These are phyloP conservation scores for Forficula auricularia DNA, from an alignment of 1,140 invertebrate genomes.

Conservation along the genomic window DNA sequence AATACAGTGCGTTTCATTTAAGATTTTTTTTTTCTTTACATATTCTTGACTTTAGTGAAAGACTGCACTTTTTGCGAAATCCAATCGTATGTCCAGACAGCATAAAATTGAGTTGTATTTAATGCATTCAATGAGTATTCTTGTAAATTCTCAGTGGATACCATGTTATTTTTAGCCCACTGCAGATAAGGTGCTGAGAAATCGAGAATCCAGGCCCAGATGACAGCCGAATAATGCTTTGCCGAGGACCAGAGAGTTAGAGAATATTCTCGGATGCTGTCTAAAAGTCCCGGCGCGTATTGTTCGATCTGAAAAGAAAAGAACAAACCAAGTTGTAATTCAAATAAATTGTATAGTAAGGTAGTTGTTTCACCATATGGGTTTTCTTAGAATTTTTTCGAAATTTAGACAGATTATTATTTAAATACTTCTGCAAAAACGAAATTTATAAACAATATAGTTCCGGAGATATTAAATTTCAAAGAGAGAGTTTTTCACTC, in stretches of 20 bases:
- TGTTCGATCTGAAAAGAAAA: constrained; percentile 39
- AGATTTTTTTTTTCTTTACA: no score
- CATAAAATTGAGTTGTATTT: constrained; percentile 40
- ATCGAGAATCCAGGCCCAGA: constrained; percentile 21
- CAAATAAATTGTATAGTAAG: no score
- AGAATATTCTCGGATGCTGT: constrained; percentile 32
- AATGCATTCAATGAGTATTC: constrained; percentile 41
- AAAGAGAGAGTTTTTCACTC: no score
- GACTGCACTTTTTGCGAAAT: constrained; percentile 52
- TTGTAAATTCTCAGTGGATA: constrained; percentile 53
- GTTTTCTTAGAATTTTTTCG: no score
- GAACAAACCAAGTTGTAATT: no score
- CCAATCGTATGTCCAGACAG: constrained; percentile 47
- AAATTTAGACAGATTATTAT: no score
- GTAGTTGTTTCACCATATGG: no score
- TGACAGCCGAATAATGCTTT: constrained; percentile 24
- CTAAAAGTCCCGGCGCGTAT: constrained; percentile 46
- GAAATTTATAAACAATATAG: no score
- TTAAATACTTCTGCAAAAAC: no score
- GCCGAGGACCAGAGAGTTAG: constrained; percentile 24
- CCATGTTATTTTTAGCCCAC: constrained; percentile 49
- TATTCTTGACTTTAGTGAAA: constrained; percentile 35
- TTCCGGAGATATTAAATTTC: no score
- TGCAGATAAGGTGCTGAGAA: constrained; percentile 18
- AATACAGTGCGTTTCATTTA: no score